A percentile compares a stretch with the other conserved stretches of the same genome.
Evolutionary conservation across 2,797 vertebrate species (phyloP).

Genomic region (Myotis daubentonii): DNA sequence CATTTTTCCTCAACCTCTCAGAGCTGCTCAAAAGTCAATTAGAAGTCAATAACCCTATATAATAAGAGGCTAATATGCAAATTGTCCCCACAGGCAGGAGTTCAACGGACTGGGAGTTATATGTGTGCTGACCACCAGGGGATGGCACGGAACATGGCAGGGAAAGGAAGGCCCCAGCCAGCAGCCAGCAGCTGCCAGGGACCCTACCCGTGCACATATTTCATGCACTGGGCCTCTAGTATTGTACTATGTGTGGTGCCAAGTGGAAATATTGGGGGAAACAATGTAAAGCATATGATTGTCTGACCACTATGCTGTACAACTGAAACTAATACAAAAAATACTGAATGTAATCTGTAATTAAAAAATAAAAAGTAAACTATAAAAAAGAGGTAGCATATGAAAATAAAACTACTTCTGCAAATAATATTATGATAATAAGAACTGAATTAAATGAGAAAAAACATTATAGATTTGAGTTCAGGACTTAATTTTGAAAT

Average conservation of each 20-base stretch:
- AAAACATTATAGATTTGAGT: not conserved
- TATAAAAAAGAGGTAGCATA: not conserved
- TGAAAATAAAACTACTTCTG: not conserved
- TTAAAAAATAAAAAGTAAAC: not conserved
- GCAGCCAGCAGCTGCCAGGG: no score
- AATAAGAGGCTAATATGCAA: no score
- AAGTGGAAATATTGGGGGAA: not conserved
- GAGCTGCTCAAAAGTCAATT: constrained; percentile 44
- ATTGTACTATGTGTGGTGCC: not conserved
- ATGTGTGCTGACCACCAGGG: no score
- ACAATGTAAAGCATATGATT: not conserved
- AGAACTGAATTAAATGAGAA: constrained; percentile 1
- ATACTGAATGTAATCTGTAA: not conserved
- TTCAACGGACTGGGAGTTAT: no score
- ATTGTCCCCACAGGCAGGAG: no score
- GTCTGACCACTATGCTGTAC: not conserved
- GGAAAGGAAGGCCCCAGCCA: no score
- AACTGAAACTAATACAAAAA: not conserved
- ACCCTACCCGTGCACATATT: no score
- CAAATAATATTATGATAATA: constrained; percentile 28
- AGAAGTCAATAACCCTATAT: not conserved
- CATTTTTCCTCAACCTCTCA: constrained; percentile 27
- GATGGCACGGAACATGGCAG: no score
- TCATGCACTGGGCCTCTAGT: no score
- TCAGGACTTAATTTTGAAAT: not conserved